Evolutionary conservation across 2,888 invertebrate species (phyloP), one percentile per base, ranked within the genome.

Genomic region (Bedellia somnulentella): DNA sequence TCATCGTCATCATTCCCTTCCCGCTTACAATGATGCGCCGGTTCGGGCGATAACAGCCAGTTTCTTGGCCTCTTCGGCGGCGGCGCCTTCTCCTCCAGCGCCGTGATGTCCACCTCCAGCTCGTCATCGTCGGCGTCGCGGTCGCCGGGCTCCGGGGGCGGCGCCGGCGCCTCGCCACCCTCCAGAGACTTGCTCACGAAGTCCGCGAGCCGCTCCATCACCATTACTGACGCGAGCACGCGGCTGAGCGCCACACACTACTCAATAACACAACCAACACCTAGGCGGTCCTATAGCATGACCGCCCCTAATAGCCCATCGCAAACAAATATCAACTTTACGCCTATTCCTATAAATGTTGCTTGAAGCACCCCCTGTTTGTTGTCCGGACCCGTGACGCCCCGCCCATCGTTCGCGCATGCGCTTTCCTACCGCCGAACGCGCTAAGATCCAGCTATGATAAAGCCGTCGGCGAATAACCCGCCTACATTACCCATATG

Each of bases 171-270:
- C 44, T 70, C 71, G 60, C 79, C 55, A 43, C 81, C 82, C 56
- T 87, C 87, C 66, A 91, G 87, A 37, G 90, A 89, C 73, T 90
- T 90, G 50, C 89, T 89, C 56, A 92, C 91, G 79, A 92, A 91
- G 79, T 90, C 89, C 54, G 91, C 88, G 64, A 92, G 81, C 79
- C 91, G 89, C 78, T 91, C 91, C 91, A 92, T 91, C 64, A 73
- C 67, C 75, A 75, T 73, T 61, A 73, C 70, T 71, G 70, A 56
- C 57, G 57, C 52, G 46, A 43, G 49, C 48, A 52, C 62, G 57
- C 57, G 58, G 43, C 56, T 46, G 52, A 64, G 61, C 64, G 62
- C 66, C 55, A 51, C 53, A 63, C 49, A 57, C 33, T 57, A 46
- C 54, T 51, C 59, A 57, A 53, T 58, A 56, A 32, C 22, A 15